Conservation (phyloP, 2,797 vertebrate genomes). For the Yasuhikotakia modesta region DNA sequence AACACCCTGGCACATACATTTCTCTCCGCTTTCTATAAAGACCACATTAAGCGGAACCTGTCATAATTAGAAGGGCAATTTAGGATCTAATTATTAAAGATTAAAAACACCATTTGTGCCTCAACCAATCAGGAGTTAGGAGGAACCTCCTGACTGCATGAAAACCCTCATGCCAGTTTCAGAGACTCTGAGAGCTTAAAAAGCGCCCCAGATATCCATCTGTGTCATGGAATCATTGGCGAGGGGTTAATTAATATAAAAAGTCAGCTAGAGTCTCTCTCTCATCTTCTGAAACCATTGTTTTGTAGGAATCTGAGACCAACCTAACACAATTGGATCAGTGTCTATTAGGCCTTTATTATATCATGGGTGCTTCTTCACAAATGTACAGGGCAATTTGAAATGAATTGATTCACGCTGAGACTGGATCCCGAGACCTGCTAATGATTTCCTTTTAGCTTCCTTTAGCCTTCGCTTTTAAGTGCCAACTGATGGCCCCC, state of each 20-base stretch:
- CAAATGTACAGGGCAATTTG: conserved; percentile 96
- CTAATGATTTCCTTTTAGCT: conserved; percentile 89
- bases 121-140: conserved; percentile 71
- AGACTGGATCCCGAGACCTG: conserved; percentile 84
- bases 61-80: conserved; percentile 81
- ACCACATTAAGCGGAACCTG: conserved; percentile 77
- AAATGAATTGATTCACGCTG: conserved; percentile 97
- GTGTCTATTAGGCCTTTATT: conserved; percentile 98
- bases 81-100: conserved; percentile 76
- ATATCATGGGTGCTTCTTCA: conserved; percentile 96
- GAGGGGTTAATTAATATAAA: conserved; percentile 98
- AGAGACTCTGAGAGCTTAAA: conserved; percentile 84
- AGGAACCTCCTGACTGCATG: conserved; percentile 86
- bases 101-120: conserved; percentile 76
- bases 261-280: conserved; percentile 88
- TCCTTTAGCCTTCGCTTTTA: conserved; percentile 63
- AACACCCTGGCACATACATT: conserved; percentile 10
- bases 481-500: conserved; percentile 58
- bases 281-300: conserved; percentile 84
- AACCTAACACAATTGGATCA: conserved; percentile 92
- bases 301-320: conserved; percentile 95
- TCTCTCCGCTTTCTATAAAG: conserved; percentile 67
- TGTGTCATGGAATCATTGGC: conserved; percentile 88
- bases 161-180: conserved; percentile 77
- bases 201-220: conserved; percentile 85